Evolutionary conservation across 2,797 vertebrate genomes (phyloP).

Genomic region (Crenichthys baileyi): DNA sequence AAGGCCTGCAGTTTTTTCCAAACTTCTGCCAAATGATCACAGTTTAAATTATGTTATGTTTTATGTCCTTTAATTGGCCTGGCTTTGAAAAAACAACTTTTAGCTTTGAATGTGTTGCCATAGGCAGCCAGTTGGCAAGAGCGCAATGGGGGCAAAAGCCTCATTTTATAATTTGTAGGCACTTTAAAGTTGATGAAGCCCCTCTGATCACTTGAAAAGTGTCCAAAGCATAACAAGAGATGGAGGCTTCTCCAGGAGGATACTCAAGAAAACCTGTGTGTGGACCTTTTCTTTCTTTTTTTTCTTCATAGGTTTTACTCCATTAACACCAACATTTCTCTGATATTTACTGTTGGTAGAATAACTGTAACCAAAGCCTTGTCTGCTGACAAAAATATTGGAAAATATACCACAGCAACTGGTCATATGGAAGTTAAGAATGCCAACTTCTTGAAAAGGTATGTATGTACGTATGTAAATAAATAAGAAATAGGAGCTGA

Average conservation of each 20-base stretch:
- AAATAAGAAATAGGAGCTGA: not conserved
- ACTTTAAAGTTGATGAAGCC: constrained; percentile 83
- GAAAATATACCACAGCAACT: not conserved
- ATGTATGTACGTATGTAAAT: not conserved
- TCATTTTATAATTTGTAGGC: constrained; percentile 83
- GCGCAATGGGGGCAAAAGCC: constrained; percentile 80
- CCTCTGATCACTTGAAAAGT: constrained; percentile 79
- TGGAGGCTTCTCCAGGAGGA: constrained; percentile 69
- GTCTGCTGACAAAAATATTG: not conserved
- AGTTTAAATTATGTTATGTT: constrained; percentile 82
- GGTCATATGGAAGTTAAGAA: not conserved
- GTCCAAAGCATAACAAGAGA: constrained; percentile 76
- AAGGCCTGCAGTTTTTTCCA: constrained; percentile 71
- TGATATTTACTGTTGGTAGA: not conserved
- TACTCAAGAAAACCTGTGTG: constrained; percentile 59
- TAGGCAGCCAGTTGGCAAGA: constrained; percentile 82
- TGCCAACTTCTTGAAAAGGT: not conserved
- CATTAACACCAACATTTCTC: not conserved
- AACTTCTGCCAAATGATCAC: constrained; percentile 79
- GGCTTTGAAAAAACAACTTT: constrained; percentile 82
- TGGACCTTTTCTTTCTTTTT: constrained; percentile 58
- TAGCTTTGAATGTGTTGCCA: constrained; percentile 81
- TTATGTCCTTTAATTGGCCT: constrained; percentile 83
- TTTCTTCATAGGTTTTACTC: too few relatives aligned
- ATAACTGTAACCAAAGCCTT: not conserved